Evolutionary conservation across 2,888 invertebrate species (phyloP).

Genomic region (Lycocerus yunnanus): DNA sequence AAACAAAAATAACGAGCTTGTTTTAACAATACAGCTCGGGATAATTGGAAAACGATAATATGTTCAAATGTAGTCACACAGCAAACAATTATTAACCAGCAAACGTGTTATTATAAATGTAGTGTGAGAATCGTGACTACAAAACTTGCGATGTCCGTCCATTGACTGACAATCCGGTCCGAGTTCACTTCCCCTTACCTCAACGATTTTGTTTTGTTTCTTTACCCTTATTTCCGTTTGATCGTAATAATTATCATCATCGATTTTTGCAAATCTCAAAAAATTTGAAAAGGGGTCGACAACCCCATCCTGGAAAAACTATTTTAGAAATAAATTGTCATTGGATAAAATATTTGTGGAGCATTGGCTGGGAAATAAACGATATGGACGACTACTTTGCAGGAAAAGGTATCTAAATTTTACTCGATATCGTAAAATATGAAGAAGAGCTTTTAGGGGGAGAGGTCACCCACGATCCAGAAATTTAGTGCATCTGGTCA

Average conservation of each 20-base stretch:
- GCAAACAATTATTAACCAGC: neutral
- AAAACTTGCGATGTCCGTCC: neutral
- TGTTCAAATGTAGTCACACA: neutral
- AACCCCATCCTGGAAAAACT: neutral
- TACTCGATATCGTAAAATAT: neutral
- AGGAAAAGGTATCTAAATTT: neutral
- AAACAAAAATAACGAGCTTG: neutral
- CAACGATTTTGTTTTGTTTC: neutral
- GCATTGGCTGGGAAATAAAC: neutral
- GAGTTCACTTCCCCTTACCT: neutral
- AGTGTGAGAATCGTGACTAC: neutral
- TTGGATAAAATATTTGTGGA: neutral
- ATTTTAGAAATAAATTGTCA: neutral
- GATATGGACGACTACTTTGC: neutral
- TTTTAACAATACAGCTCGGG: neutral
- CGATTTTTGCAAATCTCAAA: no score
- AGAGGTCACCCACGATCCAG: neutral
- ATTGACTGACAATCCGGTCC: neutral
- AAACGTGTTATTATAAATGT: neutral
- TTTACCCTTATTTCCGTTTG: neutral
- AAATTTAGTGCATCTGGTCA: neutral
- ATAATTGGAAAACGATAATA: neutral
- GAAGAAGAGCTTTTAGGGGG: neutral
- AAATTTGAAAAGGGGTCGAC: no score
- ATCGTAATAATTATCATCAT: neutral